phyloP scores from a whole-genome alignment of 2,113 vertebrate genomes.

The Etia nguti region DNA sequence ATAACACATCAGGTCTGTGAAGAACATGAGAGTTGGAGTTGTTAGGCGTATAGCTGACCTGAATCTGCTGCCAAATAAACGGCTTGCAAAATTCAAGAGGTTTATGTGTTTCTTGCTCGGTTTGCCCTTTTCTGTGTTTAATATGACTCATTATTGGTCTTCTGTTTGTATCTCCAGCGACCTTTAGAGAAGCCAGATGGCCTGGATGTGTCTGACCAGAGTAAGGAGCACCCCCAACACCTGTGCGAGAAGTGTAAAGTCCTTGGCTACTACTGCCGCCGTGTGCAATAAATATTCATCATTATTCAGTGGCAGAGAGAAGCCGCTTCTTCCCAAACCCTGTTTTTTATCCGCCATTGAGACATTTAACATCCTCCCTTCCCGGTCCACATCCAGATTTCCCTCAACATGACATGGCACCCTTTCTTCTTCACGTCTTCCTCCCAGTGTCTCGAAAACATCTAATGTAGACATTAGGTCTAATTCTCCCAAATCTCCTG shows the following conservation, averaged over 20 bases:
- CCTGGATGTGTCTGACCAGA: conserved; percentile 98
- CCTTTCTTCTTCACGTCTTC: neutral
- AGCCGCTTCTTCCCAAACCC: neutral
- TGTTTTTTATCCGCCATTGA: neutral
- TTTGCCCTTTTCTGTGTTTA: neutral
- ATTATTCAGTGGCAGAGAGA: conserved; percentile 15
- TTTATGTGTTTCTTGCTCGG: neutral
- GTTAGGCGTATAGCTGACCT: neutral
- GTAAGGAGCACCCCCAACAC: conserved; percentile 98
- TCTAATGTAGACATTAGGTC: neutral
- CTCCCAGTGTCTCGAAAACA: neutral
- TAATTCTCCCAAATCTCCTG: neutral
- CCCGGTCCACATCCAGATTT: neutral
- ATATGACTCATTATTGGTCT: conserved; percentile 9
- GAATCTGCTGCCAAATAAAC: conserved; percentile 12
- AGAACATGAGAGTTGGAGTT: neutral
- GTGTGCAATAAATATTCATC: conserved; percentile 86
- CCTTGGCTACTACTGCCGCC: conserved; percentile 98
- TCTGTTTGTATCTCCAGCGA: conserved; percentile 73
- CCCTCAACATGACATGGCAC: neutral
- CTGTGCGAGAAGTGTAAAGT: conserved; percentile 99
- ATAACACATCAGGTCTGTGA: conserved; percentile 1
- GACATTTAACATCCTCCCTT: neutral
- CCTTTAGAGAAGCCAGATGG: conserved; percentile 97
- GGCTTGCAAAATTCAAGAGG: neutral